Conservation (phyloP, 2,888 invertebrate species). For the Itoplectis maculator region DNA sequence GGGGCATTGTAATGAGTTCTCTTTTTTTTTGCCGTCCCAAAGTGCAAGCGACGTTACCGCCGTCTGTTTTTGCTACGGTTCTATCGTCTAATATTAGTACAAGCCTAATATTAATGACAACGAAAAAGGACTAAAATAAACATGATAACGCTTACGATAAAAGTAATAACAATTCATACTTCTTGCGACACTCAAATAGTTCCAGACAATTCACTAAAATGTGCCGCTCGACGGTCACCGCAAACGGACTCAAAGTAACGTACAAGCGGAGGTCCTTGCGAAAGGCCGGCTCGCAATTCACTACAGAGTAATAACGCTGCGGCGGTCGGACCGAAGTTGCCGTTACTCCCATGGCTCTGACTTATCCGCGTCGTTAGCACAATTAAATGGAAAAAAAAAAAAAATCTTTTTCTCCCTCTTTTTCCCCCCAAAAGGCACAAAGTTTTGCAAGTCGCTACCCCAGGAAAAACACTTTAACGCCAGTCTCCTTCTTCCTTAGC, state of each 20-base stretch:
- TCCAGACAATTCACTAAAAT: conserved; percentile 71
- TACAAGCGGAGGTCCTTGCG: conserved; percentile 30
- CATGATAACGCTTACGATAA: conserved; percentile 59
- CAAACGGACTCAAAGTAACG: conserved; percentile 62
- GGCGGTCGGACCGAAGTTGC: conserved; percentile 48
- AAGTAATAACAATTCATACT: conserved; percentile 71
- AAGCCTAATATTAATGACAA: conserved; percentile 40
- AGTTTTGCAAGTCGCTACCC: conserved; percentile 49
- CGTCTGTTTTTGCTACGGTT: conserved; percentile 12
- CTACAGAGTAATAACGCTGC: conserved; percentile 25
- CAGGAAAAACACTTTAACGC: conserved; percentile 38
- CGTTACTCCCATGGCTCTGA: conserved; percentile 33
- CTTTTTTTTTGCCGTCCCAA: not conserved
- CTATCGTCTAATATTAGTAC: conserved; percentile 29
- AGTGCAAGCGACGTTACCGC: conserved; percentile 5
- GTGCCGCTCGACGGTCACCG: conserved; percentile 65
- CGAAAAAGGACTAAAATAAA: conserved; percentile 25
- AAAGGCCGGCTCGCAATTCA: conserved; percentile 36
- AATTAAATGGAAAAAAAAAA: not conserved
- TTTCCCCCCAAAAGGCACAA: conserved; percentile 45
- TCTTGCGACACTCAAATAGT: conserved; percentile 68
- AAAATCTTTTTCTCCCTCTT: conserved; percentile 26
- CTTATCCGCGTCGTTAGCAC: conserved; percentile 24
- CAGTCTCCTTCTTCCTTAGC: conserved; percentile 20
- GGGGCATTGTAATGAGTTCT: conserved; percentile 12